A percentile compares a stretch with the other conserved stretches of the same genome.
phyloP scores from a whole-genome alignment of 1,140 invertebrate genomes.

The Drosophila sproati region DNA sequence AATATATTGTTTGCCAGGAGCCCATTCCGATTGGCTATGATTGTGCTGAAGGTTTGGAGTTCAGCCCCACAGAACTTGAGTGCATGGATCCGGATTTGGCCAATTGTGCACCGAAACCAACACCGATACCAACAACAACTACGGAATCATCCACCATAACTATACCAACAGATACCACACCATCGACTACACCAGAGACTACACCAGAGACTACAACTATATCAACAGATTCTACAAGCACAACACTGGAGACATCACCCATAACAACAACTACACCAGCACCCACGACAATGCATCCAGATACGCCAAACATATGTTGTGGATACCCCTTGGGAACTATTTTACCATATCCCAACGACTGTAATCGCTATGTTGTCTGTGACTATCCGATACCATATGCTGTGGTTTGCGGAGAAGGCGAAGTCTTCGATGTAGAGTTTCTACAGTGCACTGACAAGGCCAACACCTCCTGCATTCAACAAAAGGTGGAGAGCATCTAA shows the following conservation, averaged over 20 bases:
- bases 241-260: slow-evolving; percentile 11
- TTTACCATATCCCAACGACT: slow-evolving; percentile 63
- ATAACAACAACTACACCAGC: not conserved
- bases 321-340: slow-evolving; percentile 45
- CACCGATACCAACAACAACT: slow-evolving; percentile 20
- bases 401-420: slow-evolving; percentile 32
- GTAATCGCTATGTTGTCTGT: slow-evolving; percentile 60
- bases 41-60: slow-evolving; percentile 59
- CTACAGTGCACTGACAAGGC: slow-evolving; percentile 27
- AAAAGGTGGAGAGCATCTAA: not conserved
- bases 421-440: slow-evolving; percentile 18
- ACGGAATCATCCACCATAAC: not conserved
- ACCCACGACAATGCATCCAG: slow-evolving; percentile 34
- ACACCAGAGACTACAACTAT: slow-evolving; percentile 14
- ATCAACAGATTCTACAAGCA: slow-evolving; percentile 3
- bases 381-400: slow-evolving; percentile 61
- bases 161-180: slow-evolving; percentile 12
- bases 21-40: slow-evolving; percentile 71
- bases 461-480: not conserved
- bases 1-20: slow-evolving; percentile 61
- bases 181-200: slow-evolving; percentile 1
- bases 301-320: slow-evolving; percentile 61
- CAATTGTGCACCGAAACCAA: slow-evolving; percentile 36
- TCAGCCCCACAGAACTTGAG: slow-evolving; percentile 53
- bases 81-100: slow-evolving; percentile 67